phyloP scores from a whole-genome alignment of 2,888 invertebrate genomes.

The Apoderus coryli region DNA sequence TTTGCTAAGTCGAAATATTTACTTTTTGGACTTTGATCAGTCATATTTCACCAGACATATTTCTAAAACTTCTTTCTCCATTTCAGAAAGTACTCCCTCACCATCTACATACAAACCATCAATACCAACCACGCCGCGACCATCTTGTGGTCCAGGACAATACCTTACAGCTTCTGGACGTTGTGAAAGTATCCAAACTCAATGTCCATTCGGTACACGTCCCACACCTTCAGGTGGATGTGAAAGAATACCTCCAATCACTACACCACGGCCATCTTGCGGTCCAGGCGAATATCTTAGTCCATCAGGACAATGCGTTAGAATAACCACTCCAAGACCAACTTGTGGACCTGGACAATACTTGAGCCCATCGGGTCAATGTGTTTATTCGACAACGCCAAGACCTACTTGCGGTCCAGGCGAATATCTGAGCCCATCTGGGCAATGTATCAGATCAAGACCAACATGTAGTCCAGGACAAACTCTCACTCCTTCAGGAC shows the following conservation, averaged over 20 bases:
- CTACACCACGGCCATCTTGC: conserved; percentile 13
- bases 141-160: conserved; percentile 17
- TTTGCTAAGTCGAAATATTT: too few relatives aligned
- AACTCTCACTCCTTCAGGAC: conserved; percentile 9
- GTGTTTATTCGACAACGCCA: conserved; percentile 7
- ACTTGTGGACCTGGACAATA: too few relatives aligned
- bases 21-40: neutral
- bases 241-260: conserved; percentile 6
- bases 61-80: too few relatives aligned
- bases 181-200: too few relatives aligned
- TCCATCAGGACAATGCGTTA: conserved; percentile 13
- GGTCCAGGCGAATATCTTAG: conserved; percentile 10
- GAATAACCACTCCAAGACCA: conserved; percentile 9
- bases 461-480: conserved; percentile 12
- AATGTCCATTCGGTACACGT: conserved; percentile 15
- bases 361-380: conserved; percentile 12
- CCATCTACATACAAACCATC: conserved; percentile 8
- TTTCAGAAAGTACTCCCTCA: conserved; percentile 13
- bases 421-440: conserved; percentile 7
- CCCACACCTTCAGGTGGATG: conserved; percentile 15
- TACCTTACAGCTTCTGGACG: conserved; percentile 12
- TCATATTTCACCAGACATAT: too few relatives aligned
- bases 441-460: conserved; percentile 9
- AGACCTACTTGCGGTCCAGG: conserved; percentile 7
- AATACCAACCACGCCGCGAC: too few relatives aligned